phyloP scores from a whole-genome alignment of 2,113 vertebrate genomes.

The Tapirus terrestris region DNA sequence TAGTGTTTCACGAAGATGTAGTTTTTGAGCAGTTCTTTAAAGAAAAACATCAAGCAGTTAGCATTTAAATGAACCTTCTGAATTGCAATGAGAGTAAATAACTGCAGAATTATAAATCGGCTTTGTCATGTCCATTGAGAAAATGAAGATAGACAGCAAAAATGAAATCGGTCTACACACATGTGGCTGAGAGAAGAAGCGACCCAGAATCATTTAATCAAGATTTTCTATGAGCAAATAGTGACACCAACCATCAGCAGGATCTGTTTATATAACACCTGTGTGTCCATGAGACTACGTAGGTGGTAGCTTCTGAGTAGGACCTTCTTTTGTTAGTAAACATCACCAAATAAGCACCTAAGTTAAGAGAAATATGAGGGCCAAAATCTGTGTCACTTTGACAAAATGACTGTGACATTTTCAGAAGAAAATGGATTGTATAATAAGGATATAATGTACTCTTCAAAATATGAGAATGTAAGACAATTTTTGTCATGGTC shows the following conservation, averaged over 20 bases:
- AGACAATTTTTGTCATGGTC: background rate
- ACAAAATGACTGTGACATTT: background rate
- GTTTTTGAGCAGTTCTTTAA: slow-evolving; percentile 64
- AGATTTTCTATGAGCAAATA: slow-evolving; percentile 24
- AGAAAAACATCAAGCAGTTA: slow-evolving; percentile 37
- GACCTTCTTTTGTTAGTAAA: slow-evolving; percentile 51
- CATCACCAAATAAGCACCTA: slow-evolving; percentile 50
- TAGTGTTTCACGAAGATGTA: slow-evolving; percentile 40
- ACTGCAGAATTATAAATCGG: slow-evolving; percentile 25
- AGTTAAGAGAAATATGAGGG: background rate
- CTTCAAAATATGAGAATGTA: background rate
- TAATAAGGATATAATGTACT: slow-evolving; percentile 44
- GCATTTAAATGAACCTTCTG: slow-evolving; percentile 58
- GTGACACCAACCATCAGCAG: background rate
- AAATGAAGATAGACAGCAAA: slow-evolving; percentile 58
- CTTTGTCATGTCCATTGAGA: background rate
- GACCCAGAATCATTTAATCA: background rate
- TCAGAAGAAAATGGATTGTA: slow-evolving; percentile 32
- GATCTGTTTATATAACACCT: slow-evolving; percentile 51
- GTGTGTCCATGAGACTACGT: slow-evolving; percentile 46
- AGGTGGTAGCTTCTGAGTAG: slow-evolving; percentile 34
- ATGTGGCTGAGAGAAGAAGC: background rate
- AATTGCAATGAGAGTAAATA: slow-evolving; percentile 47
- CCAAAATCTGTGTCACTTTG: background rate
- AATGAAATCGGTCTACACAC: background rate